phyloP scores from a whole-genome alignment of 2,888 invertebrate species.

The Pharmacophagus antenor region DNA sequence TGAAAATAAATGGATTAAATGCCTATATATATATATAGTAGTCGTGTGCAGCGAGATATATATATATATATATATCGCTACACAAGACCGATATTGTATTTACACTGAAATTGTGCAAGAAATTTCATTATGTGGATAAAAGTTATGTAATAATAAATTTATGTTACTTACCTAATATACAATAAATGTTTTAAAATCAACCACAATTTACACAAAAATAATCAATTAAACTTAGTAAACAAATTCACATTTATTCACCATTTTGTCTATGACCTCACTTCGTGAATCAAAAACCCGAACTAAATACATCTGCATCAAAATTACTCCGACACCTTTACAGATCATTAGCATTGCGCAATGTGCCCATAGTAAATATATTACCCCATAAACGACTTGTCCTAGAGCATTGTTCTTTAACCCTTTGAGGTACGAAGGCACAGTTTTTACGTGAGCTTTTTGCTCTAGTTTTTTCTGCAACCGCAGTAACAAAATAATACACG shows the following conservation, averaged over 20 bases:
- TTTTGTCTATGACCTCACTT: slow-evolving; percentile 49
- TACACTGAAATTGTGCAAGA: too few relatives aligned
- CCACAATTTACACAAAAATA: neutral
- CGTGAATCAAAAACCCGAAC: slow-evolving; percentile 61
- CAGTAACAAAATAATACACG: too few relatives aligned
- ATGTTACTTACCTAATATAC: too few relatives aligned
- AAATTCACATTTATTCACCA: neutral
- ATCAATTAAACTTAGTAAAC: neutral
- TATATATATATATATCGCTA: too few relatives aligned
- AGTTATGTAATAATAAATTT: too few relatives aligned
- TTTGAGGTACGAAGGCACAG: slow-evolving; percentile 51
- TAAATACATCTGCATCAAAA: slow-evolving; percentile 55
- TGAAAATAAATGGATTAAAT: too few relatives aligned
- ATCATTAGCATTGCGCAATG: slow-evolving; percentile 63
- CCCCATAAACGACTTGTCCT: slow-evolving; percentile 64
- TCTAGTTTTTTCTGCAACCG: slow-evolving; percentile 70
- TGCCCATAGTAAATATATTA: slow-evolving; percentile 66
- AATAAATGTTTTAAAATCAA: neutral
- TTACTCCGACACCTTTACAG: slow-evolving; percentile 61
- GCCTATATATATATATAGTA: too few relatives aligned
- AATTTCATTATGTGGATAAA: too few relatives aligned
- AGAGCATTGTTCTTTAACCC: slow-evolving; percentile 60
- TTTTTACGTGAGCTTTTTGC: slow-evolving; percentile 64
- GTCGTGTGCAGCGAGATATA: too few relatives aligned
- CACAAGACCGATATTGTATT: too few relatives aligned